phyloP scores from a whole-genome alignment of 2,113 vertebrate genomes.

The Sapayoa aenigma region DNA sequence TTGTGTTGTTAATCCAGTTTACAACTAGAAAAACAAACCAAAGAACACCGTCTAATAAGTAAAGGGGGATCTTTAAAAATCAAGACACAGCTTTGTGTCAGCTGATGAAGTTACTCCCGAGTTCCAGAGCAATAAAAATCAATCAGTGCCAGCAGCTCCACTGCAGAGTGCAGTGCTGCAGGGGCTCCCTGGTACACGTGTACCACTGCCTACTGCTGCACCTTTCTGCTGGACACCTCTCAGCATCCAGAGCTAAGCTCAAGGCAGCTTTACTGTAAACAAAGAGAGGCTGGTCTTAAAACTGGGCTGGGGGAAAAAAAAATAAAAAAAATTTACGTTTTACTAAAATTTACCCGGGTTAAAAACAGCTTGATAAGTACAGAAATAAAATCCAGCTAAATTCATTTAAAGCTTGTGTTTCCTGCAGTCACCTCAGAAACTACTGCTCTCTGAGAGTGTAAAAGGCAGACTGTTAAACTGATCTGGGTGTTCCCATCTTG shows the following conservation, averaged over 20 bases:
- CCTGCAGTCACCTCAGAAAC: background rate
- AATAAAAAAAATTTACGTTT: background rate
- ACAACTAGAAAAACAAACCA: background rate
- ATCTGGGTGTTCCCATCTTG: constrained; percentile 61
- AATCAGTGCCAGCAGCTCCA: background rate
- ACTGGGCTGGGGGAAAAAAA: background rate
- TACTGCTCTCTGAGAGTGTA: background rate
- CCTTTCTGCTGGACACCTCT: background rate
- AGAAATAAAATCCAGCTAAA: background rate
- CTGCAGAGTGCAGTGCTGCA: background rate
- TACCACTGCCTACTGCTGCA: background rate
- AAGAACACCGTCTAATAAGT: background rate
- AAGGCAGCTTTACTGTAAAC: background rate
- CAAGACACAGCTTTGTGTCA: background rate
- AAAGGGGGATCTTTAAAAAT: background rate
- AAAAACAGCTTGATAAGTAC: background rate
- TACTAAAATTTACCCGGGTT: background rate
- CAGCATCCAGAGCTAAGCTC: background rate
- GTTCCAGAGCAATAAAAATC: background rate
- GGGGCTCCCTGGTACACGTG: background rate
- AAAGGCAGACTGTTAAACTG: constrained; percentile 16
- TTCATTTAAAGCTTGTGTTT: background rate
- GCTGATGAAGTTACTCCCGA: background rate
- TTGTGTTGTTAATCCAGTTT: background rate
- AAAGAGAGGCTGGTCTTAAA: background rate